A percentile compares a stretch with the other conserved stretches of the same genome.
These are phyloP conservation scores for Heliconius hortense DNA, from an alignment of 2,888 invertebrate genomes.

Conservation along the genomic window DNA sequence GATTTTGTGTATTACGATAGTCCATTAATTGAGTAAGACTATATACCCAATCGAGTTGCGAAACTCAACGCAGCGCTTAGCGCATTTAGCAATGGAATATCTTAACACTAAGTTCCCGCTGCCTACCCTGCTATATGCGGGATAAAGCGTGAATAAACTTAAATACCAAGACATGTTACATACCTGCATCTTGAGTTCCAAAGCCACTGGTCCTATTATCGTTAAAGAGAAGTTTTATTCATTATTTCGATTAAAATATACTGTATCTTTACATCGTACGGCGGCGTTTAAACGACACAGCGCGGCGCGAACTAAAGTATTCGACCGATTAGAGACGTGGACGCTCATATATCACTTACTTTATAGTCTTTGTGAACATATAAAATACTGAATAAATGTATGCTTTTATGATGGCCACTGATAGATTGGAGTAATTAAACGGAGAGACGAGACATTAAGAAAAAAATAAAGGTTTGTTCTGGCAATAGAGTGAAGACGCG, in stretches of 20 bases:
- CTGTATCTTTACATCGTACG: conserved; percentile 31
- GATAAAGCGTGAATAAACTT: not conserved
- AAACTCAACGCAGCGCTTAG: too few species aligned
- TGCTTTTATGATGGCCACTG: conserved; percentile 1
- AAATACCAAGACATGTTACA: not conserved
- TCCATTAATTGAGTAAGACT: too few species aligned
- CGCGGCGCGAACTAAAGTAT: conserved; percentile 22
- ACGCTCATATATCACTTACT: conserved; percentile 30
- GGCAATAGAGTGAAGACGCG: not conserved
- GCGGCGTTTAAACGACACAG: conserved; percentile 37
- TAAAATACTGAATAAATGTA: conserved; percentile 16
- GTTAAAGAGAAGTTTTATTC: conserved; percentile 66
- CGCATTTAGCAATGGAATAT: too few species aligned
- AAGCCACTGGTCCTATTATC: conserved; percentile 69
- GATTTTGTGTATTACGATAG: too few species aligned
- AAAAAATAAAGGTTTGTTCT: not conserved
- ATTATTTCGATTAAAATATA: conserved; percentile 51
- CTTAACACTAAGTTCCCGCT: too few species aligned
- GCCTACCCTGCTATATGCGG: not conserved
- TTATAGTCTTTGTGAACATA: conserved; percentile 28
- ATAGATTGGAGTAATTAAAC: conserved; percentile 10
- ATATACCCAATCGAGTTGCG: too few species aligned
- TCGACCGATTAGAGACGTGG: conserved; percentile 31
- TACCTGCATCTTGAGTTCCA: conserved; percentile 43
- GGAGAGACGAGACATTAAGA: too few species aligned